Conservation (phyloP, 92 coral and sea anemone genomes). For the Epizoanthus rinbou region DNA sequence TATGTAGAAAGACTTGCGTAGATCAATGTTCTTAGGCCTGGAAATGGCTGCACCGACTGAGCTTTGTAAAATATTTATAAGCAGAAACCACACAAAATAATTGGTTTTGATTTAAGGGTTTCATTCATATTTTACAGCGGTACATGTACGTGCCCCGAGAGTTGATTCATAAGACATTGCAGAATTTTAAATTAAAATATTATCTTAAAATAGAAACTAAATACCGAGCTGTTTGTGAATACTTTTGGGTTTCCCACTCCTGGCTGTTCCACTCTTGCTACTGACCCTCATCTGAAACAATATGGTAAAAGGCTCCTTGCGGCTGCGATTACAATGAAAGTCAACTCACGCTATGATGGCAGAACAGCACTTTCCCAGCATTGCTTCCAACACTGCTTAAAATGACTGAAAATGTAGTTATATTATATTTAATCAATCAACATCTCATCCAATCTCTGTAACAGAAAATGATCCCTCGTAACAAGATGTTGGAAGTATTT, state of each 20-base stretch:
- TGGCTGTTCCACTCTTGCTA: neutral
- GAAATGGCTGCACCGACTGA: neutral
- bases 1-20: neutral
- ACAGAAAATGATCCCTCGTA: too few species aligned
- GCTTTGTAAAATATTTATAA: neutral
- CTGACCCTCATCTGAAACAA: neutral
- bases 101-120: conserved; percentile 10
- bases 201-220: conserved; percentile 15
- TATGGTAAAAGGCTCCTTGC: neutral
- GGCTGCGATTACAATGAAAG: neutral
- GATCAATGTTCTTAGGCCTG: neutral
- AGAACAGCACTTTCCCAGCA: neutral
- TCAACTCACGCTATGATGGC: conserved; percentile 2
- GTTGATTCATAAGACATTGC: neutral
- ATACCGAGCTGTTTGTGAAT: conserved; percentile 7
- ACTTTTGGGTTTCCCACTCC: conserved; percentile 3
- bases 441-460: too few species aligned
- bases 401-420: too few species aligned
- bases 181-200: conserved; percentile 12
- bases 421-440: too few species aligned
- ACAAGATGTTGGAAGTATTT: too few species aligned
- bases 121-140: neutral
- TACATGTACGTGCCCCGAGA: neutral
- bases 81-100: conserved; percentile 7
- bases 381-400: neutral